Base-by-base conservation (phyloP, 2,888 invertebrate species). In the Ethmia dodecea region DNA sequence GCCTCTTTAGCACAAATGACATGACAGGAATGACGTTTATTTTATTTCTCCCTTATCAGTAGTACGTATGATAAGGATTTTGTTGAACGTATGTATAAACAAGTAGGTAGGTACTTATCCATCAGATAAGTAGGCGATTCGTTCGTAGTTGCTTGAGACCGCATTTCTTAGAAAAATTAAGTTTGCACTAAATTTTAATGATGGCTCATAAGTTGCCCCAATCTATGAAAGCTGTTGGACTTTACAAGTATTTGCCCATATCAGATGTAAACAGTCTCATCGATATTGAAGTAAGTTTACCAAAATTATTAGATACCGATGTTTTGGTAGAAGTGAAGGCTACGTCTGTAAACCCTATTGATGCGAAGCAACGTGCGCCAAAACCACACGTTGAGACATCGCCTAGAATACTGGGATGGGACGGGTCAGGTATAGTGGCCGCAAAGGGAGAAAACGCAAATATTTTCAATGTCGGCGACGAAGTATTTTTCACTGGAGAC, bases 241-340 rank as follows among this genome's bases (percentile, higher is more conserved):
- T 84, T 11, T 81, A 72, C 40, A 76, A 79, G 60, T 81, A 83
- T 51, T 59, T 83, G 34, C 77, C 81, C 5, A 78, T 84, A 36
- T 46, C 65, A 2, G 72, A 83, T 39, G 42, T 51, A 1, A 61
- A 64, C 12, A 78, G 83, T 43, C 60, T 84, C 3, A 31, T 76
- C n/a, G 78, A 84, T 53, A 37, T 84, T 36, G 63, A 74, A 56
- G 55, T 80, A n/a, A 55, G 41, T 40, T 42, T 83, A 34, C 83
- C 84, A 14, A 53, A 34, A 15, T 22, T 75, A 10, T 42, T 48
- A 30, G 58, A 62, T 31, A 57, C 52, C 9, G 78, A 81, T 37
- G 63, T 81, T 12, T 53, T 84, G 32, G 60, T 84, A 2, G 60
- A 83, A 62, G 81, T 84, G 6, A 80, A 76, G 37, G 78, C 84